Evolutionary conservation across 2,888 invertebrate genomes (phyloP), one percentile per base, ranked within the genome.

Genomic region (Archips crataeganus): DNA sequence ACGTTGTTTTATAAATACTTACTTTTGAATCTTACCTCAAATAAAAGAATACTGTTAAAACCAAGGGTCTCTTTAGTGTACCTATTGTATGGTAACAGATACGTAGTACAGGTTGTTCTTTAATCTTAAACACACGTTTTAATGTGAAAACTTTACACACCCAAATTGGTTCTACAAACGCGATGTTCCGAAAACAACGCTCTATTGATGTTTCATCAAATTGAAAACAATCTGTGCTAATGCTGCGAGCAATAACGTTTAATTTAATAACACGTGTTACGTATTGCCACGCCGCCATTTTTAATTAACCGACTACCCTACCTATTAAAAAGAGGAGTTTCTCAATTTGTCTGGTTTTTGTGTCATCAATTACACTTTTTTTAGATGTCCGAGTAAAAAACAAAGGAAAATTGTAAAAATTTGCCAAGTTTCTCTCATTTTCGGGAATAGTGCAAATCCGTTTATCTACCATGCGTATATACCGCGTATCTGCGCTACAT

Each of bases 91-190:
- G n/a, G n/a, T 49, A 54, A 49, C 5, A n/a, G 8, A 54, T 15
- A 15, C 15, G 49, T 11, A 49, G n/a, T 15, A 54, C 15, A 32
- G 15, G 32, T 0, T 32, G 32, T 32, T 54, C 15, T 15, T 2
- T 6, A 15, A 57, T 57, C 10, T 32, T 57, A 57, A 32, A 32
- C 11, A 57, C 57, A 4, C 57, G 32, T 10, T 57, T 54, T 57
- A 57, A 57, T 57, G 23, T 57, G 57, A 57, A 57, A 57, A 57
- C 32, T 57, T 57, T 57, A 57, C 57, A 57, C 11, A 9, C 57
- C 10, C 57, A 10, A 57, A 57, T 57, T 57, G 57, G 57, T 32
- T 57, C 57, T 57, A 32, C 32, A 57, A 57, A 57, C 57, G 57
- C 57, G 32, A 57, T 57, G 54, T 8, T 57, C 11, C 23, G 32